phyloP scores from a whole-genome alignment of 2,888 invertebrate species.

The Drosophila neonasuta region DNA sequence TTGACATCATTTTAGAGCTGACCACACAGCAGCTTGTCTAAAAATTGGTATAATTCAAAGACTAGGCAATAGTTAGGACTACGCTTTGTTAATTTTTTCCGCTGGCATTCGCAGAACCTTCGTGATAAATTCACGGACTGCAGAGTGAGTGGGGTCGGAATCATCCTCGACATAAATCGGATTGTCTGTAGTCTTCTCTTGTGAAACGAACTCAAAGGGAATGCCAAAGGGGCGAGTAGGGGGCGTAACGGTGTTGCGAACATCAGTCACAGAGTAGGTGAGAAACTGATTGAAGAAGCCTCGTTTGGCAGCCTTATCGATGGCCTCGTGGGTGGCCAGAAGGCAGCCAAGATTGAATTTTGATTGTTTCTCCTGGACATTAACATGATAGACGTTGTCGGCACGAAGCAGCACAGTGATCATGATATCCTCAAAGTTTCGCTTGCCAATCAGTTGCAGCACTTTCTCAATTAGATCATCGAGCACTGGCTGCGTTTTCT shows the following conservation, averaged over 20 bases:
- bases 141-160: no score
- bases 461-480: conserved; percentile 35
- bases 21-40: no score
- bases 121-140: conserved; percentile 36
- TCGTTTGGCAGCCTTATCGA: conserved; percentile 44
- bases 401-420: conserved; percentile 58
- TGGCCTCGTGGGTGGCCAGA: conserved; percentile 58
- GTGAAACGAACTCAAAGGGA: conserved; percentile 33
- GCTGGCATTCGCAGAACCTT: conserved; percentile 43
- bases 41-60: not conserved
- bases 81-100: not conserved
- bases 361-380: conserved; percentile 46
- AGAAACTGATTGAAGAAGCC: conserved; percentile 56
- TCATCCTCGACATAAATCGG: rapidly evolving
- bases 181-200: not conserved
- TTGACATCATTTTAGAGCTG: not conserved
- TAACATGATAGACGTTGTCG: conserved; percentile 70
- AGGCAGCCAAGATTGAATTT: conserved; percentile 58
- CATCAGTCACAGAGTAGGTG: conserved; percentile 55
- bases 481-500: conserved; percentile 13
- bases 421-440: conserved; percentile 35
- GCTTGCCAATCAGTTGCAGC: conserved; percentile 34
- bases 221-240: conserved; percentile 23
- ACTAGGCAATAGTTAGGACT: not conserved
- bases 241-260: conserved; percentile 20